Percentiles rank a stretch among this genome's conserved stretches.
Conservation (phyloP, 2,797 vertebrate species). For the Pelodytes ibericus region DNA sequence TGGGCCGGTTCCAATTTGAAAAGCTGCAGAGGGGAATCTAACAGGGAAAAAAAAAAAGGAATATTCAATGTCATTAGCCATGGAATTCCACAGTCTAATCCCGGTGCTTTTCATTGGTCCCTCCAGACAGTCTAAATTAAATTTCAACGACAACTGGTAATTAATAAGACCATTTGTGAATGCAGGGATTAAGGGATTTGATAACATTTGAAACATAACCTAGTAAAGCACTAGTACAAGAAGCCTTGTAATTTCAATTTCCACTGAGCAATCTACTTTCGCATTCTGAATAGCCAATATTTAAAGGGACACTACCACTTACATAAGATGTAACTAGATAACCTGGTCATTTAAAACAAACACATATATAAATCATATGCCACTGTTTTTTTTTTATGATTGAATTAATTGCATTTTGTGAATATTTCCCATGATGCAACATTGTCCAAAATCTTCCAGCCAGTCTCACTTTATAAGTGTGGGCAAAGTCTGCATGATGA, state of each 20-base stretch:
- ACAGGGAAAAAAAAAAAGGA: background rate
- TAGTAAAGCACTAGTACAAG: background rate
- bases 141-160: slow-evolving; percentile 2
- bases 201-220: background rate
- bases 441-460: too few species aligned
- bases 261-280: background rate
- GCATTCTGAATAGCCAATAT: background rate
- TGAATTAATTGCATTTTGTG: too few species aligned
- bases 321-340: too few species aligned
- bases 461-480: too few species aligned
- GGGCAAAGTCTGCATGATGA: too few species aligned
- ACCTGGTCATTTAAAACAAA: too few species aligned
- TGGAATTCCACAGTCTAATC: slow-evolving; percentile 30
- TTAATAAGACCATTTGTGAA: slow-evolving; percentile 13
- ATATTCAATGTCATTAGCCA: slow-evolving; percentile 6
- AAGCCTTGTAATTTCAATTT: background rate
- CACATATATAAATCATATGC: too few species aligned
- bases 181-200: slow-evolving; percentile 21
- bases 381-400: too few species aligned
- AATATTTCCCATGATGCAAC: too few species aligned
- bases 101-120: slow-evolving; percentile 28
- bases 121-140: slow-evolving; percentile 13
- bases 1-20: too few species aligned
- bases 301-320: slow-evolving; percentile 10
- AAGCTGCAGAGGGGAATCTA: too few species aligned